phyloP scores from a whole-genome alignment of 1,140 invertebrate genomes.

The Aplysia californica region DNA sequence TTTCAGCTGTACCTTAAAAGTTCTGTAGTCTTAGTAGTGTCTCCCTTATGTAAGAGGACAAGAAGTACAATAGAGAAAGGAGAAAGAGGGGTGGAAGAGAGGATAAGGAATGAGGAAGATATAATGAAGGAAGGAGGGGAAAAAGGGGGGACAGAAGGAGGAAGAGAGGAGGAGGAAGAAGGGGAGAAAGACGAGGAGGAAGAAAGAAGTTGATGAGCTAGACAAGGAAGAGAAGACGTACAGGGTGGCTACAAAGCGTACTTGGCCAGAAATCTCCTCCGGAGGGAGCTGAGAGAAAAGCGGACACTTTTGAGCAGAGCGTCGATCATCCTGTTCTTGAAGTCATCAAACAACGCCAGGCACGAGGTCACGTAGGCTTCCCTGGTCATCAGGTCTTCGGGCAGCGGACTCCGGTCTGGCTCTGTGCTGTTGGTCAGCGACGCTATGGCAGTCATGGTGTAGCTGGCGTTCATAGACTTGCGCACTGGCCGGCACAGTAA shows the following conservation, averaged over 20 bases:
- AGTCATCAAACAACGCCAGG: slow-evolving; percentile 12
- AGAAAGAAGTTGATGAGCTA: too few species aligned
- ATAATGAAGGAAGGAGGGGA: neutral
- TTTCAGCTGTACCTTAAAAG: too few species aligned
- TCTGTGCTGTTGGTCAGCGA: neutral
- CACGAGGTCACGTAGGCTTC: slow-evolving; percentile 14
- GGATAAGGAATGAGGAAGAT: neutral
- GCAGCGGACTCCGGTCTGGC: slow-evolving; percentile 1
- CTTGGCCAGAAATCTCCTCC: slow-evolving; percentile 48
- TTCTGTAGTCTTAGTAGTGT: too few species aligned
- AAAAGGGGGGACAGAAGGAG: slow-evolving; percentile 37
- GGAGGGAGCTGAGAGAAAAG: slow-evolving; percentile 80
- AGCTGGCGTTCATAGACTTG: neutral
- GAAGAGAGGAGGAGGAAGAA: slow-evolving; percentile 21
- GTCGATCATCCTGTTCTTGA: slow-evolving; percentile 73
- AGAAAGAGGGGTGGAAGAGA: slow-evolving; percentile 19
- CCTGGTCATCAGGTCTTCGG: slow-evolving; percentile 21
- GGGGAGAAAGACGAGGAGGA: neutral
- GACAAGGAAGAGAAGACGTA: too few species aligned
- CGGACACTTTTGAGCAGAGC: slow-evolving; percentile 86
- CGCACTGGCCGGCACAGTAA: too few species aligned
- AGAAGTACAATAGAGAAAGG: too few species aligned
- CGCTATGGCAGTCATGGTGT: neutral
- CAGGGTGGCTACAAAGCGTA: too few species aligned
- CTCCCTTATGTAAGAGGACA: too few species aligned